Percentiles rank a stretch among this genome's conserved stretches.
phyloP scores from a whole-genome alignment of 2,797 vertebrate species.

The Myotis daubentonii region DNA sequence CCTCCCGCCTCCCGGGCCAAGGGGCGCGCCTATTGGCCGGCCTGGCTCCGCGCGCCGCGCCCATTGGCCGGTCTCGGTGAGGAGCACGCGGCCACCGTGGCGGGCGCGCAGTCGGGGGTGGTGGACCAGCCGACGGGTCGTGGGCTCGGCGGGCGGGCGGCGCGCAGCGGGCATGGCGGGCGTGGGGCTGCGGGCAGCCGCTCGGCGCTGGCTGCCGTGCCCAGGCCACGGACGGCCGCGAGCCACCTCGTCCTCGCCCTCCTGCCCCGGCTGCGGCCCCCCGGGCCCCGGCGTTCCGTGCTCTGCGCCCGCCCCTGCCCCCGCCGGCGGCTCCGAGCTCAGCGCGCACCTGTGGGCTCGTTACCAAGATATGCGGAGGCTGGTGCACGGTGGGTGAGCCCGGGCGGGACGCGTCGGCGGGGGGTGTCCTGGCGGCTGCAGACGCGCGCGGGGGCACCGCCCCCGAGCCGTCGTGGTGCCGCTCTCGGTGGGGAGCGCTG shows the following conservation, averaged over 20 bases:
- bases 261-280: conserved; percentile 76
- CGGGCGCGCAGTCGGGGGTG: conserved; percentile 64
- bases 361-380: conserved; percentile 89
- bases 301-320: conserved; percentile 54
- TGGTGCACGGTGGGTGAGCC: conserved; percentile 87
- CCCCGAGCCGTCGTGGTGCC: background rate
- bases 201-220: conserved; percentile 70
- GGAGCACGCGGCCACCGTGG: conserved; percentile 75
- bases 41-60: conserved; percentile 6
- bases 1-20: conserved; percentile 54
- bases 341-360: conserved; percentile 86
- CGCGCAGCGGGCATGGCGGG: conserved; percentile 71
- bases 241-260: conserved; percentile 70
- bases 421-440: background rate
- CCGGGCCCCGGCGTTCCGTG: conserved; percentile 48
- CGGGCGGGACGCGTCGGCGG: background rate
- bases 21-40: conserved; percentile 63
- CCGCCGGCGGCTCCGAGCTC: conserved; percentile 80
- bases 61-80: conserved; percentile 67
- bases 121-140: background rate
- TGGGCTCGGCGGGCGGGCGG: conserved; percentile 2
- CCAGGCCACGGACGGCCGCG: conserved; percentile 59
- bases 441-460: background rate
- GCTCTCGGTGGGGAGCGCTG: background rate
- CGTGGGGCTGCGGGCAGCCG: conserved; percentile 65